Base-by-base conservation (phyloP, 1,140 invertebrate genomes). In the Latrodectus geometricus region DNA sequence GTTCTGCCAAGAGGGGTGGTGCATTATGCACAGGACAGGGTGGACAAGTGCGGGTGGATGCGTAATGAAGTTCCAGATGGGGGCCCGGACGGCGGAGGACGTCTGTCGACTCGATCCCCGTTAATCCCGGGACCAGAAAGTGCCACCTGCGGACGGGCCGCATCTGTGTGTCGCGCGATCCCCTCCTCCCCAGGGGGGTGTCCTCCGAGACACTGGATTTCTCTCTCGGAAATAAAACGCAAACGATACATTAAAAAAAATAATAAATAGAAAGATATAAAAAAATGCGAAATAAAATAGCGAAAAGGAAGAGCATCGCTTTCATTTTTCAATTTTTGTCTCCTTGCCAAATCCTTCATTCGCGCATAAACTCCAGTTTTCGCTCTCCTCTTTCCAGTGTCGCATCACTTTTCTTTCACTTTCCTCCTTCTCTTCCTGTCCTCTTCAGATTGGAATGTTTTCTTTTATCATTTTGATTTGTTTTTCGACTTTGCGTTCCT, bases 61-160 rank as follows among this genome's bases (percentile, higher is more conserved):
- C 52, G 80, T 83, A 83, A 83, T 83, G 80, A 83, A 83, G 80
- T 83, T 83, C 80, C 80, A 83, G 80, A 83, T 83, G 80, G 80
- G 72, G 78, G 78, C 78, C n/a, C 48, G 14, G 48, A 21, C 66
- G 17, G 35, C 50, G 80, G 20, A 65, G 80, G 69, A 61, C 80
- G 70, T 74, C 80, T 74, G 80, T 83, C 80, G 79, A 81, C 52
- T n/a, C 80, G 70, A 74, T 65, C 56, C 80, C 70, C 50, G 70
- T 70, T 83, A 83, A 83, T 83, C 80, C 80, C 56, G 54, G 78
- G 80, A 52, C 80, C 80, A 83, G 75, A 56, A 83, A 83, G 72
- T 83, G 72, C 70, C 80, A 83, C 80, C 80, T 83, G 80, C 80
- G 80, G 72, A 68, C 68, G 70, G 80, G 23, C 70, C 54, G 54